Conservation (phyloP, 2,888 invertebrate genomes). For the Rotaria macrura region DNA sequence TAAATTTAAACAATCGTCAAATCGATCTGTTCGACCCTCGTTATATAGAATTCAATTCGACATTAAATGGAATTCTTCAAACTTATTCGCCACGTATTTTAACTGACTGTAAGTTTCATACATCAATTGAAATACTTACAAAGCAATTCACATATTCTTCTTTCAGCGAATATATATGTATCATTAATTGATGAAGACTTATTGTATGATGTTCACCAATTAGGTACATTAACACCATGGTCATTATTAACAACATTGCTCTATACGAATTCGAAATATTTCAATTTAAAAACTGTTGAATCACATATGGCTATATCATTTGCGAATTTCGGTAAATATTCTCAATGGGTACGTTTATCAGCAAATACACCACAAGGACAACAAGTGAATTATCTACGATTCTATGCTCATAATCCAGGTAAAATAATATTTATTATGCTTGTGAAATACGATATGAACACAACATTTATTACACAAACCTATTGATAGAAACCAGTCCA, state of each 20-base stretch:
- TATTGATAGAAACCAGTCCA: too few species aligned
- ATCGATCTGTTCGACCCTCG: neutral
- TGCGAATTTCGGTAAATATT: conserved; percentile 83
- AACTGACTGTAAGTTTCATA: neutral
- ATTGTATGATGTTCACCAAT: conserved; percentile 85
- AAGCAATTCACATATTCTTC: neutral
- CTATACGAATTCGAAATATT: conserved; percentile 92
- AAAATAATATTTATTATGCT: too few species aligned
- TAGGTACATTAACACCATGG: conserved; percentile 90
- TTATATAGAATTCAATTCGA: neutral
- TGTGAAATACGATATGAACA: too few species aligned
- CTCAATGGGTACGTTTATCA: conserved; percentile 10
- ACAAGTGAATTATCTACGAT: conserved; percentile 18
- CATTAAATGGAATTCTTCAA: neutral
- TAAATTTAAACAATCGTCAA: conserved; percentile 69
- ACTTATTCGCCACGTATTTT: neutral
- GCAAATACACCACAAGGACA: neutral
- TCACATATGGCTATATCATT: conserved; percentile 77
- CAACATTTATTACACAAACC: too few species aligned
- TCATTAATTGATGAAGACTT: conserved; percentile 71
- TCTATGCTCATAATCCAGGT: conserved; percentile 2
- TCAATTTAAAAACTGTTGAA: conserved; percentile 78
- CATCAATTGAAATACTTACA: too few species aligned
- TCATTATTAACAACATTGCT: conserved; percentile 81
- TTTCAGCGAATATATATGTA: neutral